These are phyloP conservation scores for Carettochelys insculpta DNA, from an alignment of 2,113 vertebrate genomes.

Conservation along the genomic window DNA sequence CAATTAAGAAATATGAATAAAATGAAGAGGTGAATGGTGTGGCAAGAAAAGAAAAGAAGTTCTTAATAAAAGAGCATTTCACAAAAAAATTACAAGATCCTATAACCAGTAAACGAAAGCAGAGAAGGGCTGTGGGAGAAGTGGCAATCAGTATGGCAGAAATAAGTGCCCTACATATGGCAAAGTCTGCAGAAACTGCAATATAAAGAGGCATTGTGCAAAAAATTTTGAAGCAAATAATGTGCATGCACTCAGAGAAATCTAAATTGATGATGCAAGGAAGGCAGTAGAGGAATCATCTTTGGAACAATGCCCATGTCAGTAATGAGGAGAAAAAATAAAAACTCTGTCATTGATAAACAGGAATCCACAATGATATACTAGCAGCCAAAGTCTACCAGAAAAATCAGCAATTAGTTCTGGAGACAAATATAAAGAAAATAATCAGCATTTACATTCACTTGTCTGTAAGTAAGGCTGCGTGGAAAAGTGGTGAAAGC, in stretches of 20 bases:
- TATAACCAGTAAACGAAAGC: conserved; percentile 1
- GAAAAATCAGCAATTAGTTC: not conserved
- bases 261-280: not conserved
- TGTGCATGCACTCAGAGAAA: not conserved
- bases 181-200: not conserved
- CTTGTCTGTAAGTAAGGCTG: not conserved
- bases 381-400: not conserved
- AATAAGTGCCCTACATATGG: conserved; percentile 40
- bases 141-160: conserved; percentile 10
- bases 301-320: not conserved
- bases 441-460: not conserved
- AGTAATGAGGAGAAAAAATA: not conserved
- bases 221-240: conserved; percentile 15
- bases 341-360: not conserved
- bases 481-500: not conserved
- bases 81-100: not conserved
- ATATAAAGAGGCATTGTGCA: not conserved
- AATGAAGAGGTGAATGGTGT: conserved; percentile 19
- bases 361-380: not conserved
- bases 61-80: not conserved
- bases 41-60: not conserved
- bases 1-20: conserved; percentile 5
- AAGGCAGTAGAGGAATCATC: not conserved
- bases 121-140: conserved; percentile 8
- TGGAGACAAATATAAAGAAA: not conserved